Evolutionary conservation across 2,888 invertebrate genomes (phyloP).

Genomic region (Nowickia ferox): DNA sequence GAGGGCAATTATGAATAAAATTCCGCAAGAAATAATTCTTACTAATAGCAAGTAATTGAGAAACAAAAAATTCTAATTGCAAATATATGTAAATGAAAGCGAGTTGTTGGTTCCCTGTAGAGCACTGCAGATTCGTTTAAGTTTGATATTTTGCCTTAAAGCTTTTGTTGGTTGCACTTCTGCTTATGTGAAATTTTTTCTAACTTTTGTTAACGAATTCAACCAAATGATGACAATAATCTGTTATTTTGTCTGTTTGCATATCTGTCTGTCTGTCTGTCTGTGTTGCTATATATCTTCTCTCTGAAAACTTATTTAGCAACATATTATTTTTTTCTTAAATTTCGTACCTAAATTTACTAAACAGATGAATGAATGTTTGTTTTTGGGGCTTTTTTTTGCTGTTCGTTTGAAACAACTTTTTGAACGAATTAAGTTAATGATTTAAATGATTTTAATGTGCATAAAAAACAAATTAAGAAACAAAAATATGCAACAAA

Average conservation of each 20-base stretch:
- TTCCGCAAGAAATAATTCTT: too few relatives aligned
- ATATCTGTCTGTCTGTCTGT: constrained; percentile 7
- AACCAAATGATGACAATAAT: constrained; percentile 69
- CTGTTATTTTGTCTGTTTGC: not conserved
- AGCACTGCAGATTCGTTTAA: constrained; percentile 10
- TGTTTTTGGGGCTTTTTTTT: constrained; percentile 24
- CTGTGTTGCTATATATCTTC: constrained; percentile 15
- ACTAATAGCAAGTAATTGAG: too few relatives aligned
- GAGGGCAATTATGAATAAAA: too few relatives aligned
- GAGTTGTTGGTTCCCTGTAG: not conserved
- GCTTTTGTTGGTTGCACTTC: not conserved
- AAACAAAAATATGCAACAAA: constrained; percentile 51
- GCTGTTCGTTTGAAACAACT: not conserved
- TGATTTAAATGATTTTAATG: constrained; percentile 70
- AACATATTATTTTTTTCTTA: constrained; percentile 1
- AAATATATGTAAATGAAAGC: not conserved
- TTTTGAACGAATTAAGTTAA: constrained; percentile 61
- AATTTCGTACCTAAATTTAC: constrained; percentile 28
- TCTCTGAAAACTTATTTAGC: constrained; percentile 29
- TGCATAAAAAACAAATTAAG: constrained; percentile 41
- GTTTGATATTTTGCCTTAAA: not conserved
- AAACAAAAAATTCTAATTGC: too few relatives aligned
- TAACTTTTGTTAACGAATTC: constrained; percentile 56
- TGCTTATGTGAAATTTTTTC: not conserved
- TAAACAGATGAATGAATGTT: constrained; percentile 63